phyloP scores from a whole-genome alignment of 2,113 vertebrate species.

The Ibidorhyncha struthersii region DNA sequence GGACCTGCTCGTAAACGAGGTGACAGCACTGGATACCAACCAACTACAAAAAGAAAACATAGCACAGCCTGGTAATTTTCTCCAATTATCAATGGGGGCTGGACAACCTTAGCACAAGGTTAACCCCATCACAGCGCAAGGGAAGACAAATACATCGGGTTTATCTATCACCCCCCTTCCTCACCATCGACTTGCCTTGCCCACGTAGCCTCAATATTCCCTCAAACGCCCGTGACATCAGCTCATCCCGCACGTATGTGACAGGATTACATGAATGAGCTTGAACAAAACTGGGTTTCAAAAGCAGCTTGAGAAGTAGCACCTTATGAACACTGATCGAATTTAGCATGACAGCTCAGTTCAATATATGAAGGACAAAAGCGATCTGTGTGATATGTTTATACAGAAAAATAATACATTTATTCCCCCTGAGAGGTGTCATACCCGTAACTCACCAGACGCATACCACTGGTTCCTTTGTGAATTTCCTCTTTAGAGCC shows the following conservation, averaged over 20 bases:
- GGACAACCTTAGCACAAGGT: not conserved
- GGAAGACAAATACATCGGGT: not conserved
- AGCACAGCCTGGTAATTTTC: not conserved
- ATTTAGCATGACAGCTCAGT: slow-evolving; percentile 27
- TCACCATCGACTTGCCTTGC: not conserved
- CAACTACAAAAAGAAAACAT: not conserved
- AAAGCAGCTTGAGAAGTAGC: slow-evolving; percentile 25
- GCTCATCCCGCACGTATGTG: not conserved
- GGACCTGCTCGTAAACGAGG: not conserved
- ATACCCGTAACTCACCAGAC: not conserved
- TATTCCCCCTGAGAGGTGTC: not conserved
- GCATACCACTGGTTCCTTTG: not conserved
- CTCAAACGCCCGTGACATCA: not conserved
- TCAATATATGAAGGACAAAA: slow-evolving; percentile 18
- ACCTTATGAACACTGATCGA: not conserved
- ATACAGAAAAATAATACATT: slow-evolving; percentile 5
- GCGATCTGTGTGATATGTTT: slow-evolving; percentile 22
- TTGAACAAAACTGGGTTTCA: slow-evolving; percentile 27
- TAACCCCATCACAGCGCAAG: not conserved
- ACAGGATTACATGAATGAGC: slow-evolving; percentile 5
- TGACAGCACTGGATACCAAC: not conserved
- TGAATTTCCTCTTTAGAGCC: not conserved
- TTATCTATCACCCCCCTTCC: not conserved
- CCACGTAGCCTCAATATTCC: not conserved
- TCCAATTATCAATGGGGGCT: not conserved